Base-by-base conservation (phyloP, 1,140 invertebrate genomes). In the Papilio machaon region DNA sequence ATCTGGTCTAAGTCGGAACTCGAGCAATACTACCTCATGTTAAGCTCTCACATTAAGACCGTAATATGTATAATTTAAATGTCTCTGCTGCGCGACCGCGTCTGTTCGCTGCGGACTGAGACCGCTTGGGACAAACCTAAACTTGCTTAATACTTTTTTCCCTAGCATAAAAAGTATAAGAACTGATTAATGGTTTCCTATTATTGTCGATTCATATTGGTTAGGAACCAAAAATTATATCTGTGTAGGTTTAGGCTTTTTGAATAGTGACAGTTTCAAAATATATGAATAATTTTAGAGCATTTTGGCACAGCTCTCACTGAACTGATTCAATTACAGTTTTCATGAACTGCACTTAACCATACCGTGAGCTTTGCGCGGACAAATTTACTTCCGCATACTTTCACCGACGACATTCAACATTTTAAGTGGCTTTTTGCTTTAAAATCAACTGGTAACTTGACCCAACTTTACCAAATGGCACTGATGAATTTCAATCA, bases 41-140 rank as follows among this genome's bases (percentile, higher is more conserved):
- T 70, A 70, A 70, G 64, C 30, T 35, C 30, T 70, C 64, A 70
- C 64, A 70, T 70, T 70, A 35, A 70, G 64, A 35, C 64, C 23
- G 13, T 70, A 30, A 30, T 30, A 70, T 70, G 30, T 70, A 15
- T 38, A 70, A 70, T 70, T 15, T 23, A 38, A 15, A 64, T 10
- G 30, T 70, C 64, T 35, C 64, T 17, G 13, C 11, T 15, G 30
- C 23, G 13, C 64, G 30, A 5, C 64, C 11, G 11, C 2, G 4
- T 35, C 30, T 30, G 64, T 23, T 35, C 64, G 30, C 30, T 35
- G 1, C 13, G 4, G 64, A 23, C 64, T 70, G 2, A 35, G 5
- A 15, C 6, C 11, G 4, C 30, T 70, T 70, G 60, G 23, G 23
- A 23, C 19, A 9, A 64, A 11, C 11, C 3, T 30, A 13, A n/a